Conservation (phyloP, 2,113 vertebrate genomes). For the Platysternon megacephalum region DNA sequence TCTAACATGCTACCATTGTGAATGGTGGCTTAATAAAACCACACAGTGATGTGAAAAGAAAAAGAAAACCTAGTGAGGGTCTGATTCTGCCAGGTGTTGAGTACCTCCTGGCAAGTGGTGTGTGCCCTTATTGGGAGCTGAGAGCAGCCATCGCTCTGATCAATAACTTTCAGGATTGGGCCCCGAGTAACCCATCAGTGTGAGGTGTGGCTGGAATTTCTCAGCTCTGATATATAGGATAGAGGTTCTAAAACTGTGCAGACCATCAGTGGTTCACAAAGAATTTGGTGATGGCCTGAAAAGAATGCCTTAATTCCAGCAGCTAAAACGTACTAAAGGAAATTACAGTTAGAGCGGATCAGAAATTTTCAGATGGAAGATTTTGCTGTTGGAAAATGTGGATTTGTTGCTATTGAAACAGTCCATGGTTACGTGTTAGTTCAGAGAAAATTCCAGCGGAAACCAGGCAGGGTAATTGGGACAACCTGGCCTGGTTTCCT, state of each 20-base stretch:
- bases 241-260: neutral
- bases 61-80: fast-evolving
- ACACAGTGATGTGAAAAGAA: neutral
- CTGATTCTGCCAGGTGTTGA: neutral
- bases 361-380: neutral
- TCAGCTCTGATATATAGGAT: fast-evolving
- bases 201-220: neutral
- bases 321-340: neutral
- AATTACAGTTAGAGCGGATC: neutral
- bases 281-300: neutral
- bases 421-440: neutral
- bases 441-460: fast-evolving
- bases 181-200: neutral
- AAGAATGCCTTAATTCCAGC: neutral
- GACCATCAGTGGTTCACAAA: fast-evolving
- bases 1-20: neutral
- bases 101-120: neutral
- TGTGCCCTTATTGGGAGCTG: neutral
- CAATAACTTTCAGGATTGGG: neutral
- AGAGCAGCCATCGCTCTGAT: neutral
- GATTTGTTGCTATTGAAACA: neutral
- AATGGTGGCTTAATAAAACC: neutral
- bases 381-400: neutral
- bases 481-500: neutral
- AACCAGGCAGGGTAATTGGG: neutral